phyloP scores from a whole-genome alignment of 2,797 vertebrate genomes.

The Lacerta viridis region DNA sequence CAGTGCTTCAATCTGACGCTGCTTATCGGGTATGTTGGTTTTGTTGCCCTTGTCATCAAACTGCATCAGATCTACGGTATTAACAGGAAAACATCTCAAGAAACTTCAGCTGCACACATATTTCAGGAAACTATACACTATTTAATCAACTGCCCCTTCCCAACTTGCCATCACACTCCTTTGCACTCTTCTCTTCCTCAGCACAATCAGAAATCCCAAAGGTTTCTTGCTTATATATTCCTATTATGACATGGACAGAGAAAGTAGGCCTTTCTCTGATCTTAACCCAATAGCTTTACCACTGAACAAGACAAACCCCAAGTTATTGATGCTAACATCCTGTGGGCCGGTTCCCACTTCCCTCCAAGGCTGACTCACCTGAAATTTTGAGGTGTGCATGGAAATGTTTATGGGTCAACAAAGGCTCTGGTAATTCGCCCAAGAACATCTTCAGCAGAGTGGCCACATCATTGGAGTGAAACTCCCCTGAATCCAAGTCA shows the following conservation, averaged over 20 bases:
- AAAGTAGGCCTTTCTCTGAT: not conserved
- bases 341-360: not conserved
- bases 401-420: constrained; percentile 95
- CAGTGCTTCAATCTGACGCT: constrained; percentile 93
- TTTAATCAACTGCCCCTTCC: not conserved
- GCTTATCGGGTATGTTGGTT: constrained; percentile 90
- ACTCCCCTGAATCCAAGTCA: constrained; percentile 92
- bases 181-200: not conserved
- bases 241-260: not conserved
- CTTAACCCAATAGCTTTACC: not conserved
- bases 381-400: constrained; percentile 96
- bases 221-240: not conserved
- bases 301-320: not conserved
- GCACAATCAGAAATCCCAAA: not conserved
- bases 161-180: not conserved
- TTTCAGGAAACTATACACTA: not conserved
- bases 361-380: constrained; percentile 78
- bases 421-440: constrained; percentile 94
- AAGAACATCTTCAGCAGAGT: constrained; percentile 94
- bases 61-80: constrained; percentile 86
- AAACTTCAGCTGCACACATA: not conserved
- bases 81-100: constrained; percentile 39
- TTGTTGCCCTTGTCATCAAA: constrained; percentile 94
- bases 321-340: not conserved
- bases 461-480: constrained; percentile 95